phyloP scores from a whole-genome alignment of 2,888 invertebrate genomes.

The Thereva nobilitata region DNA sequence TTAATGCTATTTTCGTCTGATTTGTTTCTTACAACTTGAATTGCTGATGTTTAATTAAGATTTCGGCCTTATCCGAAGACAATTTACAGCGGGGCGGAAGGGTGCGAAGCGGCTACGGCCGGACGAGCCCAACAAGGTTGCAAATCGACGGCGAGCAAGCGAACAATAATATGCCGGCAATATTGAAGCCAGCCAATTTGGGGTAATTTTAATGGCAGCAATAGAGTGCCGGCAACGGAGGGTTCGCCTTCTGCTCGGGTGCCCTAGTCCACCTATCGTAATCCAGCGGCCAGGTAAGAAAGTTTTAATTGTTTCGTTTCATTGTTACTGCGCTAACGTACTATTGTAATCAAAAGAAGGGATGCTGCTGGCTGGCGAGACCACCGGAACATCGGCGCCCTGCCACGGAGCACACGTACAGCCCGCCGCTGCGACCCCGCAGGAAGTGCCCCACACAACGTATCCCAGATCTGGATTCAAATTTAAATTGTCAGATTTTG shows the following conservation, averaged over 20 bases:
- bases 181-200: constrained; percentile 40
- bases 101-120: constrained; percentile 18
- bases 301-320: constrained; percentile 39
- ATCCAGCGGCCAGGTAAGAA: constrained; percentile 13
- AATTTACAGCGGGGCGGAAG: constrained; percentile 37
- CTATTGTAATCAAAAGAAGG: not conserved
- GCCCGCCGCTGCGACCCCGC: not conserved
- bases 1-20: constrained; percentile 36
- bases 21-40: constrained; percentile 32
- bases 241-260: not conserved
- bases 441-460: not conserved
- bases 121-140: constrained; percentile 24
- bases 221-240: constrained; percentile 5
- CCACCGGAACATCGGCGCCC: not conserved
- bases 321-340: constrained; percentile 28
- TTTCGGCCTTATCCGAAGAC: constrained; percentile 41
- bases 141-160: constrained; percentile 19
- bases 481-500: constrained; percentile 19
- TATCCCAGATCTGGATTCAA: not conserved
- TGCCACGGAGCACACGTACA: constrained; percentile 2
- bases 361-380: no score
- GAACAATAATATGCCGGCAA: constrained; percentile 38
- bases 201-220: constrained; percentile 39
- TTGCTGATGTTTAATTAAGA: constrained; percentile 42
- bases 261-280: not conserved